A percentile compares a stretch with the other conserved stretches of the same genome.
These are phyloP conservation scores for Mercenaria mercenaria DNA, from an alignment of 1,140 invertebrate genomes.

Conservation along the genomic window DNA sequence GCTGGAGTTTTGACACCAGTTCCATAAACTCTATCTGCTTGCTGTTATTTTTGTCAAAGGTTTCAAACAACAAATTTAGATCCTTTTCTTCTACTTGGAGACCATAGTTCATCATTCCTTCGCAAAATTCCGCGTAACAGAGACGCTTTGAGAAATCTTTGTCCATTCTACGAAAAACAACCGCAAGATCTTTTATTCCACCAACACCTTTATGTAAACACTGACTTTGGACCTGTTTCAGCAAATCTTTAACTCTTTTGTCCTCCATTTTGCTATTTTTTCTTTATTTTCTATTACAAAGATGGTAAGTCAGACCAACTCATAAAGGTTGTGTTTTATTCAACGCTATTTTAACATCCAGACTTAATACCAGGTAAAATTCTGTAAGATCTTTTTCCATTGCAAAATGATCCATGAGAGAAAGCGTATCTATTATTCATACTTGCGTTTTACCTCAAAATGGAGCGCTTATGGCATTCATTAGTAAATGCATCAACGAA, in stretches of 20 bases:
- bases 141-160: conserved; percentile 62
- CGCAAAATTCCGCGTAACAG: conserved; percentile 48
- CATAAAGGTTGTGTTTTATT: no score
- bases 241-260: background rate
- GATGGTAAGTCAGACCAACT: no score
- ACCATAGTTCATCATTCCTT: conserved; percentile 74
- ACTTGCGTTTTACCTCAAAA: no score
- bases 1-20: conserved; percentile 86
- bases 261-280: background rate
- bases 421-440: no score
- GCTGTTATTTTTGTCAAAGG: conserved; percentile 76
- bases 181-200: conserved; percentile 62
- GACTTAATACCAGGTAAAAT: no score
- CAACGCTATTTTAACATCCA: no score
- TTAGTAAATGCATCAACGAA: no score
- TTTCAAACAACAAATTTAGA: conserved; percentile 75
- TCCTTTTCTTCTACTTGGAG: conserved; percentile 70
- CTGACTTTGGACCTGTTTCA: conserved; percentile 8
- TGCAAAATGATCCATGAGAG: no score
- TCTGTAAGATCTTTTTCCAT: no score
- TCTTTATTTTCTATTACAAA: no score
- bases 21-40: conserved; percentile 81
- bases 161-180: conserved; percentile 68
- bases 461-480: no score
- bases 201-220: conserved; percentile 50